phyloP scores from a whole-genome alignment of 35 echinoderm and acorn worm species.

The Stichopus chloronotus region DNA sequence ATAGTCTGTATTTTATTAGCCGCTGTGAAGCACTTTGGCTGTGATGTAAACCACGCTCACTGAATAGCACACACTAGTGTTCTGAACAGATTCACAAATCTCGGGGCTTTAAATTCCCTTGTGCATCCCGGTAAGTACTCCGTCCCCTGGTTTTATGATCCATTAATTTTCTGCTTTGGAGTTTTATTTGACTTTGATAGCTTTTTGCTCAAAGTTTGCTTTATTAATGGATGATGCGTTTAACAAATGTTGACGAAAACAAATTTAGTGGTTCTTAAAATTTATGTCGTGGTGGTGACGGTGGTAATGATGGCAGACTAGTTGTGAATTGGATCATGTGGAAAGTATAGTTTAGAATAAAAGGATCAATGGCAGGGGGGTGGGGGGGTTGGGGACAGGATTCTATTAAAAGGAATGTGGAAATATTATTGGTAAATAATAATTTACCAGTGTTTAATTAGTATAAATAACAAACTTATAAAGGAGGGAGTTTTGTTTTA shows the following conservation, averaged over 20 bases:
- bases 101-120: background rate
- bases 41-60: constrained; percentile 32
- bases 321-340: background rate
- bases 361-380: background rate
- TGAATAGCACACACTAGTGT: constrained; percentile 10
- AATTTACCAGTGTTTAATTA: background rate
- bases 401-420: background rate
- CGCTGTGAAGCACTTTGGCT: constrained; percentile 42
- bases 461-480: too few species aligned
- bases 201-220: background rate
- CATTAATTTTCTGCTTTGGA: constrained; percentile 43
- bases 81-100: constrained; percentile 19
- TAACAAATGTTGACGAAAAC: constrained; percentile 46
- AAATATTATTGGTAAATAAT: background rate
- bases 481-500: background rate
- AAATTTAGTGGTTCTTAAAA: constrained; percentile 25
- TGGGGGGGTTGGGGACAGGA: background rate
- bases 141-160: constrained; percentile 39
- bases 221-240: constrained; percentile 44
- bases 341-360: background rate
- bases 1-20: constrained; percentile 18
- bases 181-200: constrained; percentile 52
- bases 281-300: constrained; percentile 3
- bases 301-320: background rate
- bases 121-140: constrained; percentile 41